phyloP scores from a whole-genome alignment of 2,113 vertebrate genomes.

The Thinocorus orbignyianus region DNA sequence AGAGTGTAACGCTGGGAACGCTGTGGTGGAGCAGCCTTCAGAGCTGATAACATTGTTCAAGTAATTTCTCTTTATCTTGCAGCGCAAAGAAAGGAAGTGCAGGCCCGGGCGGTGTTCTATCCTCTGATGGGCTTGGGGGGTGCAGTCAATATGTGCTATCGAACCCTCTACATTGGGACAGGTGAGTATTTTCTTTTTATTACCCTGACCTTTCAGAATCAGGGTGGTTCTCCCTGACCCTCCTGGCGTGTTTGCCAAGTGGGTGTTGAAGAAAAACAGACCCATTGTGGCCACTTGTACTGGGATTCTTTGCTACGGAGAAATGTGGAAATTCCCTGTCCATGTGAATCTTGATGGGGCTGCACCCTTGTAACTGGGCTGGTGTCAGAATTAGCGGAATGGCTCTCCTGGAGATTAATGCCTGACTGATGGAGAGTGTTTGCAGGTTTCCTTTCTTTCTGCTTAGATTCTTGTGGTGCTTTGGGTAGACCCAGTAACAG shows the following conservation, averaged over 20 bases:
- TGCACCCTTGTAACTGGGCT: not conserved
- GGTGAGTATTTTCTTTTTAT: conserved; percentile 74
- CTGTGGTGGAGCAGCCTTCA: not conserved
- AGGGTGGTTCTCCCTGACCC: not conserved
- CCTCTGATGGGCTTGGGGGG: conserved; percentile 88
- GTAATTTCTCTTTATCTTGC: conserved; percentile 44
- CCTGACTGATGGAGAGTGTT: not conserved
- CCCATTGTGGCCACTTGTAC: rapidly evolving
- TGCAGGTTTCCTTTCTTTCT: not conserved
- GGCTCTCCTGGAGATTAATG: not conserved
- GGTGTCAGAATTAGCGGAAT: not conserved
- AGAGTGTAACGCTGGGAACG: not conserved
- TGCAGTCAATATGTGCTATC: conserved; percentile 94
- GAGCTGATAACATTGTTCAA: conserved; percentile 43
- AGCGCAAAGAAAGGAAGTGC: conserved; percentile 89
- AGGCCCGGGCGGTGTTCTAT: conserved; percentile 93
- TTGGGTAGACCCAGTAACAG: not conserved
- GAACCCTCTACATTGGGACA: conserved; percentile 97
- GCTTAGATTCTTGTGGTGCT: not conserved
- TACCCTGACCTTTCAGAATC: not conserved
- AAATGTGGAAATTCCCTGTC: not conserved
- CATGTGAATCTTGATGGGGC: not conserved
- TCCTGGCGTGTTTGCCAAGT: not conserved
- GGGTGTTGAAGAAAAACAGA: not conserved
- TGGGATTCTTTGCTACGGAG: not conserved